A percentile compares a stretch with the other conserved stretches of the same genome.
phyloP scores from a whole-genome alignment of 2,113 vertebrate genomes.

The Etheostoma cragini region DNA sequence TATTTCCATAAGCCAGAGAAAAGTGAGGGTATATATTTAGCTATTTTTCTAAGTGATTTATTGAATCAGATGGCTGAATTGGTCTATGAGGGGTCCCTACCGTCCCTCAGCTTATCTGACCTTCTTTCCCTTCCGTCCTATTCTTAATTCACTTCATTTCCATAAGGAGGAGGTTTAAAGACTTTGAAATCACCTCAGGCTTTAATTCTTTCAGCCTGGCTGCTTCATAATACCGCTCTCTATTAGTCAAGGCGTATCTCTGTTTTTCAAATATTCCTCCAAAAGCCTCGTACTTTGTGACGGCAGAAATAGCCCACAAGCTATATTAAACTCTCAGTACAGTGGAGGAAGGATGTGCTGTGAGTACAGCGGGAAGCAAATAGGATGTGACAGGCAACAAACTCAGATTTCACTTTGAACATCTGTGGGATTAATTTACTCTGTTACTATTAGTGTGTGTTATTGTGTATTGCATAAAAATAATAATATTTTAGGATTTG shows the following conservation, averaged over 20 bases:
- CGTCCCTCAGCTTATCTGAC: constrained; percentile 60
- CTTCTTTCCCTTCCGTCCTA: constrained; percentile 41
- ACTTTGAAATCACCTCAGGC: constrained; percentile 78
- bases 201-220: constrained; percentile 75
- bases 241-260: constrained; percentile 68
- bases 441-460: constrained; percentile 13
- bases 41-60: constrained; percentile 64
- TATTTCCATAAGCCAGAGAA: constrained; percentile 23
- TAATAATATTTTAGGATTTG: constrained; percentile 11
- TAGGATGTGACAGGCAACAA: constrained; percentile 52
- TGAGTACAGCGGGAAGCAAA: constrained; percentile 54
- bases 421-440: constrained; percentile 37
- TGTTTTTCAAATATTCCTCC: constrained; percentile 63
- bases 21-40: constrained; percentile 66
- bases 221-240: constrained; percentile 71
- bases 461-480: constrained; percentile 15
- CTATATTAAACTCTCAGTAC: constrained; percentile 46
- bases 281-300: constrained; percentile 56
- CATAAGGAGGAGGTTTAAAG: constrained; percentile 77
- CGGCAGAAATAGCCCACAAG: constrained; percentile 62
- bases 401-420: constrained; percentile 48
- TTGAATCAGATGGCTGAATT: constrained; percentile 62
- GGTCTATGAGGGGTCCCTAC: constrained; percentile 27
- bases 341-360: constrained; percentile 59
- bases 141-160: constrained; percentile 70